A percentile compares a stretch with the other conserved stretches of the same genome.
These are phyloP conservation scores for Alosa sapidissima DNA, from an alignment of 2,797 vertebrate species.

Conservation along the genomic window DNA sequence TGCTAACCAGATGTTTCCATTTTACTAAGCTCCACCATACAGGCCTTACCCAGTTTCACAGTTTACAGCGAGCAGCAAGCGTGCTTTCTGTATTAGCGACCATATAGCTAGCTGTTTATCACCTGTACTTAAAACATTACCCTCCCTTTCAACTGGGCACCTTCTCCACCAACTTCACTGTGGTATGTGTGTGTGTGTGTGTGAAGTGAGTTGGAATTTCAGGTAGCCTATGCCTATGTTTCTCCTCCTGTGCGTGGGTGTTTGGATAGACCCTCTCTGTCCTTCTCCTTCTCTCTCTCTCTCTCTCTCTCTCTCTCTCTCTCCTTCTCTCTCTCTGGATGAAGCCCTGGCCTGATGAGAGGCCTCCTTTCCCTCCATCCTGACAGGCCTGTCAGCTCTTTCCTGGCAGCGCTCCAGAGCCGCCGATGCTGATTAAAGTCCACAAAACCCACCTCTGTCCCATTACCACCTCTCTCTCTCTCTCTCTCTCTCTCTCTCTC, in stretches of 20 bases:
- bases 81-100: neutral
- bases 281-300: neutral
- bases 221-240: neutral
- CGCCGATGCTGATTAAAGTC: slow-evolving; percentile 58
- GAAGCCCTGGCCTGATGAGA: slow-evolving; percentile 5
- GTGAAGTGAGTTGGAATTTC: neutral
- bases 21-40: slow-evolving; percentile 26
- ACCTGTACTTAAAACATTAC: neutral
- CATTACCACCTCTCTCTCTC: slow-evolving; percentile 16
- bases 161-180: neutral
- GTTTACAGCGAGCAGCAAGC: neutral
- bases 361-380: slow-evolving; percentile 30
- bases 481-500: no score
- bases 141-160: neutral
- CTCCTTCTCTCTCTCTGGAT: neutral
- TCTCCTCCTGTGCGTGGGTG: neutral
- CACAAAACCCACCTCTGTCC: slow-evolving; percentile 50
- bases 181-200: neutral
- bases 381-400: slow-evolving; percentile 27
- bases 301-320: no score
- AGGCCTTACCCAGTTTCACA: neutral
- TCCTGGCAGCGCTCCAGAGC: slow-evolving; percentile 48
- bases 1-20: slow-evolving; percentile 41
- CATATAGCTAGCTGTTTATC: neutral
- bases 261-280: neutral